Base-by-base conservation (phyloP, 1,140 invertebrate genomes). In the Nylanderia fulva region DNA sequence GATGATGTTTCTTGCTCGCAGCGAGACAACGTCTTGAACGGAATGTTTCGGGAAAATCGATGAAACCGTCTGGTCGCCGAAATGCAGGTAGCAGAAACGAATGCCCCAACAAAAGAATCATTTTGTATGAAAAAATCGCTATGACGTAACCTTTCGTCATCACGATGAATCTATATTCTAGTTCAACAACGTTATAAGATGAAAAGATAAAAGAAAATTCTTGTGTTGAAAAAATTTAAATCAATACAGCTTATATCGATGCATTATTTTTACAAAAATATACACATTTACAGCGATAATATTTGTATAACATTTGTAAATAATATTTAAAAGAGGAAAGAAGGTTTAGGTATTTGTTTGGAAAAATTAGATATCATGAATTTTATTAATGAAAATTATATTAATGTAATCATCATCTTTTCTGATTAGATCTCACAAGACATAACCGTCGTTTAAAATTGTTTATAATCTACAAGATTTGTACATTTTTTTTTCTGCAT, bases 1-100 rank as follows among this genome's bases (percentile, higher is more conserved):
- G 88, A 94, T 93, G 92, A 93, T 93, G 93, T 93, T 92, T 93
- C 91, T 92, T 91, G 90, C 90, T 91, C 85, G 88, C 69, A 80
- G 86, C 86, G 90, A 92, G 91, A 92, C 90, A 83, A 88, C 74
- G 84, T 88, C 87, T 90, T 92, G 88, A 87, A 83, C 83, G 90
- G 89, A 91, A 91, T 74, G 88, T 85, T 68, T 77, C 84, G 48
- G 84, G 71, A 90, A 86, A 90, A 90, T 90, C 85, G 86, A 88
- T 90, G 79, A 86, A 90, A 75, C 39, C 33, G 58, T 71, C 69
- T 82, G 36, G 39, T 39, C 63, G 8, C 15, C 29, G 18, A 56
- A 52, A 54, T 21, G 5, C 54, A 82, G 77, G 66, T 82, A 21
- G 11, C 64, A 48, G 39, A 82, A 36, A 36, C 5, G 0, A 72